These are phyloP conservation scores for Pipistrellus nathusii DNA, from an alignment of 2,797 vertebrate genomes.

Conservation along the genomic window DNA sequence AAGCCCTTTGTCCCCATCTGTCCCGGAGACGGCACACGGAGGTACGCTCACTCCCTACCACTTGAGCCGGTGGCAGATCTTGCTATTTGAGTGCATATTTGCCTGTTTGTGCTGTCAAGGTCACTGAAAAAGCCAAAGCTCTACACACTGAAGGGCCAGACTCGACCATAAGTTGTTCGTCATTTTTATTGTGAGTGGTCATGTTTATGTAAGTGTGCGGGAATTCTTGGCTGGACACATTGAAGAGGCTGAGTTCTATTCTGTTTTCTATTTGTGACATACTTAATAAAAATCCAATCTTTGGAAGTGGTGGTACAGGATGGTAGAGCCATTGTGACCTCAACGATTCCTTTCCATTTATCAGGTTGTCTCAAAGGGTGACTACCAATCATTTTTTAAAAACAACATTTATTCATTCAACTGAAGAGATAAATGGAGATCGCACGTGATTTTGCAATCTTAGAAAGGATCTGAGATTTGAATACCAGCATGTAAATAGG, in stretches of 20 bases:
- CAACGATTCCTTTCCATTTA: background rate
- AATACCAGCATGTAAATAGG: background rate
- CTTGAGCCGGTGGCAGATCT: background rate
- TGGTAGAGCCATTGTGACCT: background rate
- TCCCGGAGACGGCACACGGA: background rate
- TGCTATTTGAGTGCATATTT: background rate
- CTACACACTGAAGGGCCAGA: background rate
- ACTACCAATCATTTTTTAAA: conserved; percentile 33
- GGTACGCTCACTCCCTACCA: background rate
- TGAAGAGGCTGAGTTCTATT: background rate
- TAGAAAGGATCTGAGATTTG: conserved; percentile 22
- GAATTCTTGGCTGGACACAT: background rate
- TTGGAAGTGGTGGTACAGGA: background rate
- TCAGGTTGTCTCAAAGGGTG: background rate
- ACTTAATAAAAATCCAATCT: background rate
- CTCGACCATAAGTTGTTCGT: background rate
- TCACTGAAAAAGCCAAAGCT: background rate
- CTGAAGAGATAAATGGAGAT: background rate
- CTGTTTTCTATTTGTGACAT: background rate
- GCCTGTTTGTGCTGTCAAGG: background rate
- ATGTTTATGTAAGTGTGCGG: background rate
- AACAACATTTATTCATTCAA: conserved; percentile 17
- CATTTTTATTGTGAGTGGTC: conserved; percentile 6
- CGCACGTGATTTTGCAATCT: conserved; percentile 4
- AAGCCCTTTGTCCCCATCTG: background rate